Evolutionary conservation across 2,797 vertebrate species (phyloP), one percentile per base, ranked within the genome.

Genomic region (Potorous gilbertii): DNA sequence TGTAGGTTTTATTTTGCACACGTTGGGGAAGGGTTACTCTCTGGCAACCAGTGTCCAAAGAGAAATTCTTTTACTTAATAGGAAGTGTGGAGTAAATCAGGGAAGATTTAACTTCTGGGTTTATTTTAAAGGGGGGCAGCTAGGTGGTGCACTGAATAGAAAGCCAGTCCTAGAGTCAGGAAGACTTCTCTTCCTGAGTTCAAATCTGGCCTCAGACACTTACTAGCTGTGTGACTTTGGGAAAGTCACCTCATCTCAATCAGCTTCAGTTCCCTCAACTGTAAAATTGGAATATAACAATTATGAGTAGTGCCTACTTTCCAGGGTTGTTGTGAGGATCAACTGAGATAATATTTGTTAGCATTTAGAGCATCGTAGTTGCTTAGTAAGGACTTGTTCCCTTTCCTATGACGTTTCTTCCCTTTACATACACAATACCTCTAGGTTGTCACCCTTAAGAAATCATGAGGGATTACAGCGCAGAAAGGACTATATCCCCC

Each of bases 1-100:
- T 57, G 13, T 90, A 96, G 54, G 92, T 92, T 91, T 94, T 96
- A 8, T 81, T 94, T 95, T 93, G 56, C 0, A 52, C 52, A 5
- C 16, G 29, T 50, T 1, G 16, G 14, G 14, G 27, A 2, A n/a
- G 40, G 11, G 4, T 34, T 29, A 89, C n/a, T 54, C 29, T 55
- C 29, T 52, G 55, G 50, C 54, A 34, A 66, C n/a, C 31, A 59
- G 1, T 1, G 0, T 21, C 46, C 91, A 92, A 34, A 94, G 81
- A 29, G 50, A 89, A 91, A 50, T 87, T 87, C 74, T 14, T 50
- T 87, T 46, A 50, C 40, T 87, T 87, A 24, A 11, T 87, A 27
- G 74, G 40, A 81, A 46, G 40, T 46, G 66, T 24, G 1, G 21
- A 18, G 9, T 3, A 81, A 40, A 46, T 21, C 8, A 24, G 40